phyloP scores from a whole-genome alignment of 2,113 vertebrate genomes.

The Cephalopterus ornatus region DNA sequence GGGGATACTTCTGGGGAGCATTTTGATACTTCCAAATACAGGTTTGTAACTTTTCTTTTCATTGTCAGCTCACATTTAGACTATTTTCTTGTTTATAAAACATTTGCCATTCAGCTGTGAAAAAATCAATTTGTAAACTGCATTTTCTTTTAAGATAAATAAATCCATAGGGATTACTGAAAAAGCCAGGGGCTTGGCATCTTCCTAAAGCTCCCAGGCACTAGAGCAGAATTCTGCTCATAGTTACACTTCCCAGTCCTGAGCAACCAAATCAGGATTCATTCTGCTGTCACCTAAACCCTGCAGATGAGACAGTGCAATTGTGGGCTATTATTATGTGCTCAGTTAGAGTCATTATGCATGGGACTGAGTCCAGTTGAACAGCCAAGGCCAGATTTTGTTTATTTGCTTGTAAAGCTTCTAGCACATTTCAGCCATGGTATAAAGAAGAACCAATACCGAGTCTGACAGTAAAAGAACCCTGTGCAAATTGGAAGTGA shows the following conservation, averaged over 20 bases:
- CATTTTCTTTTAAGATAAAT: background rate
- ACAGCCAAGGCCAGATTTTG: background rate
- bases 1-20: background rate
- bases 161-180: conserved; percentile 8
- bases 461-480: background rate
- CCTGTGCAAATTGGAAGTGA: background rate
- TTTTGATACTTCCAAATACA: background rate
- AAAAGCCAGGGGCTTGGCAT: background rate
- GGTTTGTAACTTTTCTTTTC: background rate
- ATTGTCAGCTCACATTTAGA: background rate
- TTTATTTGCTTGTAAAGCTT: conserved; percentile 31
- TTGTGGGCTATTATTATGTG: background rate
- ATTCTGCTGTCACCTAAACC: background rate
- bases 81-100: background rate
- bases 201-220: background rate
- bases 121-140: background rate
- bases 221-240: background rate
- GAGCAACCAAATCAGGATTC: background rate
- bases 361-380: background rate
- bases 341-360: background rate
- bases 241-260: background rate
- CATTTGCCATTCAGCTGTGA: background rate
- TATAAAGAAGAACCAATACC: background rate
- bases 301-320: background rate
- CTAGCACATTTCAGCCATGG: background rate